Base-by-base conservation (phyloP, 2,797 vertebrate genomes). In the Tenualosa ilisha region DNA sequence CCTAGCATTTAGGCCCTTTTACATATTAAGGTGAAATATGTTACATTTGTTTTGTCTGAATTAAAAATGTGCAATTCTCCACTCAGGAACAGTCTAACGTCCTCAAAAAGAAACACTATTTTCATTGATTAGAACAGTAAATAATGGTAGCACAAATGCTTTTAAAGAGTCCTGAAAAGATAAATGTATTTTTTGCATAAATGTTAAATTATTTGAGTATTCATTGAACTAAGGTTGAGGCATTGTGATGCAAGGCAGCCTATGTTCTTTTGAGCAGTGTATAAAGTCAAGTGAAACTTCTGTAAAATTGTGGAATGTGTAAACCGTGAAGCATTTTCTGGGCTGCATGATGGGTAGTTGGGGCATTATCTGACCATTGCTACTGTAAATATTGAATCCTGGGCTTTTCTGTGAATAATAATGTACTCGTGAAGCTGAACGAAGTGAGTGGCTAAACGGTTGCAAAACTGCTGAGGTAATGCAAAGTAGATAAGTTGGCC, bases 171-270 rank as follows among this genome's bases (percentile, higher is more conserved):
- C 82, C 89, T 84, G 82, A 92, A 95, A 94, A 93, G 94, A 94
- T 95, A 94, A 88, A 92, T 54, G 86, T 88, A 85, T 94, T 93
- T 94, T 94, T 94, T 93, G 90, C 87, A 85, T 89, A 46, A 89
- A 89, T 84, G 81, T 82, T 68, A 81, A 85, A 84, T 89, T 83
- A 22, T 26, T 26, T 85, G 6, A 79, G 37, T 46, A 20, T 72
- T 40, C 37, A 13, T 40, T 72, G 65, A 31, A 15, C 37, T 13
- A 40, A 40, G 11, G 31, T 72, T 12, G 13, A 72, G 72, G 2
- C 40, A 43, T 37, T 79, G 68, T 40, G 15, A 46, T 46, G 40
- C 37, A 46, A 5, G 5, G 24, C 26, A 24, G 63, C 26, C 63
- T 65, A 37, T 40, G 65, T 72, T 72, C 13, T 17, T 40, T 37